These are phyloP conservation scores for Lutraria lutraria DNA, from an alignment of 2,888 invertebrate genomes.

Conservation along the genomic window DNA sequence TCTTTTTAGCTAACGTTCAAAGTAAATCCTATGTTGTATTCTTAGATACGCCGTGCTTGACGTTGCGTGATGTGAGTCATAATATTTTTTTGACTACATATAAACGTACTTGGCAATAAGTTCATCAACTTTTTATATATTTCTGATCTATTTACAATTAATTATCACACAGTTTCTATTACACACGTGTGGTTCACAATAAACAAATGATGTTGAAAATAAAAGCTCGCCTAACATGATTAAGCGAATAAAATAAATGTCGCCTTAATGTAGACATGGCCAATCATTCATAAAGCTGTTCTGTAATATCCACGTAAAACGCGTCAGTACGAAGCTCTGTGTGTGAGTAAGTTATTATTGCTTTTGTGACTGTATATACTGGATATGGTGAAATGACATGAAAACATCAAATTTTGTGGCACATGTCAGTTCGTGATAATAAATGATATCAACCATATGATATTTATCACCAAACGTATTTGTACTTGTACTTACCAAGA, in stretches of 20 bases:
- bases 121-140: not conserved
- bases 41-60: not conserved
- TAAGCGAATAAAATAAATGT: not conserved
- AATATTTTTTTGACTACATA: not conserved
- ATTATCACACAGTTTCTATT: not conserved
- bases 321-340: not conserved
- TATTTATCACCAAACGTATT: not conserved
- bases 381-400: not conserved
- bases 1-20: not conserved
- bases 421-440: not conserved
- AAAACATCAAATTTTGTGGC: not conserved
- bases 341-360: not conserved
- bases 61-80: constrained; percentile 11
- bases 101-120: not conserved
- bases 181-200: not conserved
- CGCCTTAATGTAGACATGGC: not conserved
- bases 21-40: not conserved
- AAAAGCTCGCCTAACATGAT: not conserved
- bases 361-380: not conserved
- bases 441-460: not conserved
- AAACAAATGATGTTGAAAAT: not conserved
- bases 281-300: not conserved
- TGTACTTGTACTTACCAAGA: too few relatives aligned
- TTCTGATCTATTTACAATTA: not conserved
- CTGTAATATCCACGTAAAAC: not conserved